Base-by-base conservation (phyloP, 2,113 vertebrate species). In the Tor tambroides region DNA sequence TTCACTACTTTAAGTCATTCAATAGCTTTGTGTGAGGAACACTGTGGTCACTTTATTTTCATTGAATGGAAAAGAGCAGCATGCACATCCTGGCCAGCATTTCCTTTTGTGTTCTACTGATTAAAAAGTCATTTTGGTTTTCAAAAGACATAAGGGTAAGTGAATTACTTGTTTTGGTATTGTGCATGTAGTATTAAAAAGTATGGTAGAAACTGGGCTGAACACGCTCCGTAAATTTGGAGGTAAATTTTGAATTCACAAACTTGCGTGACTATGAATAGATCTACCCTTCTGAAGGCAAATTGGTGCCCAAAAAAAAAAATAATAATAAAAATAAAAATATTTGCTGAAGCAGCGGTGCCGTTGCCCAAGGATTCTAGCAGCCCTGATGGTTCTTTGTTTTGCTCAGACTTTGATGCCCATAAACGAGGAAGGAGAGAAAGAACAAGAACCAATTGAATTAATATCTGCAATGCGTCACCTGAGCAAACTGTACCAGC, bases 401-500 rank as follows among this genome's bases (percentile, higher is more conserved):
- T 84, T 84, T 51, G 12, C 32, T 75, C 49, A 51, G 63, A 83
- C 43, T 69, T 69, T 71, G 65, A 69, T 83, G 61, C 21, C 19
- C 43, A 32, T 11, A n/a, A 84, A 26, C 54, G 12, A 26, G 49
- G 17, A 5, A n/a, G 41, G 26, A 69, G 63, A 51, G 63, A 51
- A 35, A 41, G 30, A 15, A 4, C 5, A 83, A 71, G 17, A 72
- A 80, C 85, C 83, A 5, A 65, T 46, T 85, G 4, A 12, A 51
- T 83, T 51, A 72, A 75, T 87, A 35, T 56, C 49, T 82, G 49
- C 54, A 54, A 12, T 82, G 41, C 72, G 23, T 85, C 43, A 81
- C 85, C 79, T 84, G 63, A 87, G 56, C 82, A 82, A 84, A 84
- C 89, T 87, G 23, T 61, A 78, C 76, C 74, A 87, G 49, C 32